Base-by-base conservation (phyloP, 2,888 invertebrate species). In the Eupelmus urozonus region DNA sequence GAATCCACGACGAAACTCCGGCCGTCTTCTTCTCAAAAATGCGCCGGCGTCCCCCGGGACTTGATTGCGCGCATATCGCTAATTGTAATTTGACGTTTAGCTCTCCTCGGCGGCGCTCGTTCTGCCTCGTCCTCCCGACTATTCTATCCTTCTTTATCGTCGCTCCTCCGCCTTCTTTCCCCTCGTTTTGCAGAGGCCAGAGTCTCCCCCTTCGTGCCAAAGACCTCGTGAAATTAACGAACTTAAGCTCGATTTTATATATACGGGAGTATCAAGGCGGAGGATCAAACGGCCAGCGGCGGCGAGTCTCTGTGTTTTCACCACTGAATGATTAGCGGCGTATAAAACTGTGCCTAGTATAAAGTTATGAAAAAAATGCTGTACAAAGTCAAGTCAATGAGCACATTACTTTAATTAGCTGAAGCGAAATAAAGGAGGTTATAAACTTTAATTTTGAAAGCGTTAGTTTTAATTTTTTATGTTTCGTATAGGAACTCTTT, bases 21-120 rank as follows among this genome's bases (percentile, higher is more conserved):
- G 23, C 1, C 40, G 13, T 51, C 65, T 45, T 70, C 57, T 70
- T 18, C 71, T 51, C 71, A 63, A 71, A 65, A 71, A 51, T 71
- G 29, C 49, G 34, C 40, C 42, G 29, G 4, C 25, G 49, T 40
- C 16, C 40, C 51, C 45, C 1, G 29, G 20, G 23, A 42, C 80
- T 79, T 78, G 80, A 81, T 75, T 81, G 80, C 78, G 76, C 73
- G 83, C 85, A 85, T 85, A 84, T 85, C 85, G 85, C 87, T 87
- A 87, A 87, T 87, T 87, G 85, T 87, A 87, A 87, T 87, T 87
- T 84, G 85, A 87, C 86, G 87, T 87, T 87, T 86, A 84, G 82
- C 82, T 80, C 82, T 76, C 76, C 81, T 71, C 78, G 78, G 81
- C 81, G 81, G 78, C 80, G 27, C 83, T 83, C 82, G 81, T 34